These are phyloP conservation scores for Crotalus helleri DNA, from an alignment of 2,113 vertebrate species.

Conservation along the genomic window DNA sequence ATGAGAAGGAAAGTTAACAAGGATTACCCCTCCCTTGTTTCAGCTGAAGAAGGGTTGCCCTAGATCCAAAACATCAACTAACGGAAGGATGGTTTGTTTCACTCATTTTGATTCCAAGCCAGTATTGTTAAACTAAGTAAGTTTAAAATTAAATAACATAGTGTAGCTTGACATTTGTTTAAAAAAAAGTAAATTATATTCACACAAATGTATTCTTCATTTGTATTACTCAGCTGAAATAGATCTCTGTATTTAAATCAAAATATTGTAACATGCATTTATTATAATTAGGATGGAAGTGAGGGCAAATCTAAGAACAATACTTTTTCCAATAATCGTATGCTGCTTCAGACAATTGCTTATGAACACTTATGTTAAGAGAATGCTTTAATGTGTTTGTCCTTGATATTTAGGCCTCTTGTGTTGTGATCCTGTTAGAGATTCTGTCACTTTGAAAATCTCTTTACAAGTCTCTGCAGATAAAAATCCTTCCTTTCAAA, in stretches of 20 bases:
- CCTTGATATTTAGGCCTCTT: background rate
- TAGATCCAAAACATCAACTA: background rate
- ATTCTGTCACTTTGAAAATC: conserved; percentile 15
- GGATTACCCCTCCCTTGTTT: background rate
- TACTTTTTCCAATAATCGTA: conserved; percentile 6
- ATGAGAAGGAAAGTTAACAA: background rate
- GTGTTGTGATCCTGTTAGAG: conserved; percentile 1
- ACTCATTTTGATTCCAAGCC: background rate
- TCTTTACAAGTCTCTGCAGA: conserved; percentile 15
- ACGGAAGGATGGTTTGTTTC: background rate
- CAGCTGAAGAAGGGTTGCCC: background rate
- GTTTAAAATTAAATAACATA: background rate
- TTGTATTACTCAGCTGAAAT: background rate
- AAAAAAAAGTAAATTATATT: background rate
- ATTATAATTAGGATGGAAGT: conserved; percentile 6
- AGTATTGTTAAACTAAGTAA: background rate
- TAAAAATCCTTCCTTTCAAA: conserved; percentile 34
- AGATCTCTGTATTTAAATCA: background rate
- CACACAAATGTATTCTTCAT: conserved; percentile 16
- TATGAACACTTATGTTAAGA: background rate
- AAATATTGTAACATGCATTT: conserved; percentile 2
- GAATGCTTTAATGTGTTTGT: conserved; percentile 31
- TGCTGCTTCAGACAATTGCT: conserved; percentile 24
- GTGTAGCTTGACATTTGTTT: background rate
- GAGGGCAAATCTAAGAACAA: conserved; percentile 18